These are phyloP conservation scores for Eristalis intricaria DNA, from an alignment of 2,888 invertebrate species.

Conservation along the genomic window DNA sequence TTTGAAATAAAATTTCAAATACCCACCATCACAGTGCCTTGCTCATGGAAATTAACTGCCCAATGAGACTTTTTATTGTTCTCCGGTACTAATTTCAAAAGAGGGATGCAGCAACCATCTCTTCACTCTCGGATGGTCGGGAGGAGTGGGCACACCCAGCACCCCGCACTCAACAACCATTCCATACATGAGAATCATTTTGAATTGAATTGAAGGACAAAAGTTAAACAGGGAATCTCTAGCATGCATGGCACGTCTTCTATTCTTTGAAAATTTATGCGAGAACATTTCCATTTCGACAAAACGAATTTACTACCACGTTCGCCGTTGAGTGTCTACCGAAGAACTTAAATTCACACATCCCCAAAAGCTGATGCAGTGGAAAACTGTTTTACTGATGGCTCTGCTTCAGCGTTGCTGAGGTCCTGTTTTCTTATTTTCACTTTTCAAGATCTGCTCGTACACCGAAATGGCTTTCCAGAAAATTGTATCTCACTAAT, in stretches of 20 bases:
- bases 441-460: neutral
- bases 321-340: constrained; percentile 22
- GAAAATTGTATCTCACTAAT: constrained; percentile 42
- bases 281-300: constrained; percentile 64
- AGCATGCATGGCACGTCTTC: constrained; percentile 57
- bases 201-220: constrained; percentile 60
- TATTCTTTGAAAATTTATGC: constrained; percentile 65
- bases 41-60: constrained; percentile 52
- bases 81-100: constrained; percentile 40
- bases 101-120: constrained; percentile 35
- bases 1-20: constrained; percentile 48
- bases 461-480: neutral
- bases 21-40: constrained; percentile 17
- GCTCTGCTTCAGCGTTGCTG: neutral
- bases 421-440: neutral
- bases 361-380: constrained; percentile 22
- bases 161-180: neutral
- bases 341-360: constrained; percentile 47
- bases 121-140: neutral
- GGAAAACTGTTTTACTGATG: constrained; percentile 22
- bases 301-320: constrained; percentile 61
- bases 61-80: constrained; percentile 40
- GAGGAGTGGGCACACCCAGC: no score
- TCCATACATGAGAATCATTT: constrained; percentile 15
- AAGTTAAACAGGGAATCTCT: constrained; percentile 30